Percentiles rank a stretch among this genome's conserved stretches.
phyloP scores from a whole-genome alignment of 2,113 vertebrate species.

The Delphinus delphis region DNA sequence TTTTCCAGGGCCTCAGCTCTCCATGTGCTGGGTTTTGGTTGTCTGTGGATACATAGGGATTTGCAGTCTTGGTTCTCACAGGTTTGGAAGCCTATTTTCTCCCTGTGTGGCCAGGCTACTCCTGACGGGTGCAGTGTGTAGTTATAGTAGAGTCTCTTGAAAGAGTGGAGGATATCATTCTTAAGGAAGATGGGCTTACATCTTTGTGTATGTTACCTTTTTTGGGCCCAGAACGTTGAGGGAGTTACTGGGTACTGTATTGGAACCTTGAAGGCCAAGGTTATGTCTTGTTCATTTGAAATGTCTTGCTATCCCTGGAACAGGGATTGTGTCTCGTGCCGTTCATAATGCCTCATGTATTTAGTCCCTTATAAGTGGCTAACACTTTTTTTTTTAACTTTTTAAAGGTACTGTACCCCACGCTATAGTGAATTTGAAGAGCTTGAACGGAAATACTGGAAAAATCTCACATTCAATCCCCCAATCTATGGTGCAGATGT shows the following conservation, averaged over 20 bases:
- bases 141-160: not conserved
- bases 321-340: not conserved
- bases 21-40: not conserved
- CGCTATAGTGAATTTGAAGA: constrained; percentile 94
- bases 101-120: not conserved
- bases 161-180: not conserved
- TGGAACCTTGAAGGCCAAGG: not conserved
- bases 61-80: not conserved
- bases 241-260: not conserved
- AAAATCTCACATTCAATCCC: constrained; percentile 96
- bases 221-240: not conserved
- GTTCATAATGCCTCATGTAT: not conserved
- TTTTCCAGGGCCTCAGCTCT: not conserved
- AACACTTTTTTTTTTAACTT: not conserved
- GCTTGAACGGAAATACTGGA: constrained; percentile 98
- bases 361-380: not conserved
- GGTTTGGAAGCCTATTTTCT: not conserved
- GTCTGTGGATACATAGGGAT: not conserved
- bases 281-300: not conserved
- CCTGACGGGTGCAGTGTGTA: not conserved
- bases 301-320: not conserved
- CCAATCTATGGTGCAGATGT: constrained; percentile 97
- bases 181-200: not conserved
- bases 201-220: not conserved
- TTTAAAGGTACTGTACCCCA: constrained; percentile 93